Conservation (phyloP, 1,140 invertebrate genomes). For the Zaprionus nigranus region DNA sequence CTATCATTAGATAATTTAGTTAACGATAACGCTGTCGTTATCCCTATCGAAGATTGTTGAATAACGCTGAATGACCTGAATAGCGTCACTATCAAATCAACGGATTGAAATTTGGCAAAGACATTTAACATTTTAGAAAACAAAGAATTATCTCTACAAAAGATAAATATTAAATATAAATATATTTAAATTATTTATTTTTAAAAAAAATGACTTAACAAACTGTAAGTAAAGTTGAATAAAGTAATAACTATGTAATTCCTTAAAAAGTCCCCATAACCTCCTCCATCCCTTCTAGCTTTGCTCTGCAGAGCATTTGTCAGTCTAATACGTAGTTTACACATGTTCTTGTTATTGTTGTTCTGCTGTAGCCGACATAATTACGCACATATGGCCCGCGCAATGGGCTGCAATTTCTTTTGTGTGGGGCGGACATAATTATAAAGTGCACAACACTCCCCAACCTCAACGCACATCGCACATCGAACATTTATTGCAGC, state of each 20-base stretch:
- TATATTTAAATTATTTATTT: too few relatives aligned
- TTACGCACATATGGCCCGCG: slow-evolving; percentile 70
- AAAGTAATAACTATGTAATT: background rate
- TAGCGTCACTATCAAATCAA: too few relatives aligned
- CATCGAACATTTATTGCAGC: slow-evolving; percentile 79
- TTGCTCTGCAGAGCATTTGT: slow-evolving; percentile 6
- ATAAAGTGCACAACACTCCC: slow-evolving; percentile 56
- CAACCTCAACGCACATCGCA: background rate
- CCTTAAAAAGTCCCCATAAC: background rate
- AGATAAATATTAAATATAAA: too few relatives aligned
- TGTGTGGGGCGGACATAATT: slow-evolving; percentile 65
- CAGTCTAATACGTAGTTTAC: slow-evolving; percentile 1
- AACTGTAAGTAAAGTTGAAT: background rate
- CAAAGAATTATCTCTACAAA: too few relatives aligned
- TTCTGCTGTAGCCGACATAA: slow-evolving; percentile 34
- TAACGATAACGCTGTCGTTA: too few relatives aligned
- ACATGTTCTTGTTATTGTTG: slow-evolving; percentile 7
- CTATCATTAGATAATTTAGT: too few relatives aligned
- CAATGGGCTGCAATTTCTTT: slow-evolving; percentile 42
- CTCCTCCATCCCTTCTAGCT: background rate
- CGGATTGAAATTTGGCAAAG: too few relatives aligned
- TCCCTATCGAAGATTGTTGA: too few relatives aligned
- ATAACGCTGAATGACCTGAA: too few relatives aligned
- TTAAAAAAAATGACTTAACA: background rate
- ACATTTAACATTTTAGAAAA: too few relatives aligned